Evolutionary conservation across 2,797 vertebrate species (phyloP).

Genomic region (Sorex maritimensis): DNA sequence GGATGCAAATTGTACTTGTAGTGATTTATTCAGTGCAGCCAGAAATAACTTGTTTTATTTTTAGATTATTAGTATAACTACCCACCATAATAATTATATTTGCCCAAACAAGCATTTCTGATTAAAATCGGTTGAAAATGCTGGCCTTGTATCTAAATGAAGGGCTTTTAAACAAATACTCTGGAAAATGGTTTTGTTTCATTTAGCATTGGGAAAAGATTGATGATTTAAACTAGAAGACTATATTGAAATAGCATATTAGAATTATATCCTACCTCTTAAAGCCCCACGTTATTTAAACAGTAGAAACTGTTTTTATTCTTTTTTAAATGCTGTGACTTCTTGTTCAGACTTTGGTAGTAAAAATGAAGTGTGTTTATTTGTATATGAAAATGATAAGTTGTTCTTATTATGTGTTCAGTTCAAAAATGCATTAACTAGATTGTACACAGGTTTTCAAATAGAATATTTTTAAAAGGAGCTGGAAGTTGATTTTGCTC

Average conservation of each 20-base stretch:
- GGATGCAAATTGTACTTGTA: slow-evolving; percentile 60
- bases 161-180: slow-evolving; percentile 61
- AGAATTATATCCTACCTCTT: slow-evolving; percentile 55
- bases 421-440: slow-evolving; percentile 75
- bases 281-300: slow-evolving; percentile 68
- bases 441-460: slow-evolving; percentile 69
- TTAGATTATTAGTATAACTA: slow-evolving; percentile 54
- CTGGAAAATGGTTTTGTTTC: slow-evolving; percentile 69
- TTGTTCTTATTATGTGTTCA: slow-evolving; percentile 70
- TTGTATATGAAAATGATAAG: slow-evolving; percentile 83
- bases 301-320: slow-evolving; percentile 73
- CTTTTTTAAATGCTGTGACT: slow-evolving; percentile 75
- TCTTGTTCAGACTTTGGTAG: slow-evolving; percentile 70
- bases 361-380: slow-evolving; percentile 83
- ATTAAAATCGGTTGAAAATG: slow-evolving; percentile 71
- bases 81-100: slow-evolving; percentile 57
- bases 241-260: slow-evolving; percentile 44
- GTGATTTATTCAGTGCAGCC: slow-evolving; percentile 72
- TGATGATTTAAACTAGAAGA: slow-evolving; percentile 65
- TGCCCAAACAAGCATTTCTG: slow-evolving; percentile 68
- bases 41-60: slow-evolving; percentile 77
- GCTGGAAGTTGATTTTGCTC: slow-evolving; percentile 79
- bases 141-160: slow-evolving; percentile 65
- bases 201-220: slow-evolving; percentile 60
- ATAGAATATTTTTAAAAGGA: slow-evolving; percentile 81